Base-by-base conservation (phyloP, 2,888 invertebrate species). In the Lasioglossum malachurum region DNA sequence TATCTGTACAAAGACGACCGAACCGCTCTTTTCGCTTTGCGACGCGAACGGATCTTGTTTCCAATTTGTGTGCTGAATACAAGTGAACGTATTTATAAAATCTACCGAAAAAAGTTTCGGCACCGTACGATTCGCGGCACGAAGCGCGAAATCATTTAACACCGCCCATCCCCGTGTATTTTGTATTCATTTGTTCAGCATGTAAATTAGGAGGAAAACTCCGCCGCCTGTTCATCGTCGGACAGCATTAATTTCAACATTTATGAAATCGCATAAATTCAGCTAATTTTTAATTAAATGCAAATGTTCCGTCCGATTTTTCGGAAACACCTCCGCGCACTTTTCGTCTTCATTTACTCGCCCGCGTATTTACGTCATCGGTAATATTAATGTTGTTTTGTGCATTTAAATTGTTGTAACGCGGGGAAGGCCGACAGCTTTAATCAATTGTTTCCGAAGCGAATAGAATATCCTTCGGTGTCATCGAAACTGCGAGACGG, bases 171-270 rank as follows among this genome's bases (percentile, higher is more conserved):
- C 2, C 14, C 1, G 5, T n/a, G 41, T 41, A 71, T 71, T 71
- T 71, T 38, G 38, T 71, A 71, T 41, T 71, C 71, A 41, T 41
- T 71, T 41, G 38, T 69, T 69, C 69, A n/a, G 23, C 38, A 38
- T 69, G 35, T 69, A 69, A 69, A 69, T 69, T 69, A 69, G 23
- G 23, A 38, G 38, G 35, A 3, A 35, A 23, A 69, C n/a, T 38
- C 23, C 23, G 0, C 31, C 16, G 2, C 3, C 5, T 5, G 71
- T n/a, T 71, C 41, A 41, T 71, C 5, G 41, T 38, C 69, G 38
- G 4, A 35, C 69, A 38, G 69, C 16, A 69, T 35, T 23, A 8
- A 38, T 38, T 69, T 69, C 4, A 38, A 38, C 69, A 23, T 69
- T 38, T 69, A 38, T 64, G 35, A 69, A 69, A 38, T 35, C 19